Percentiles rank a stretch among this genome's conserved stretches.
Conservation (phyloP, 92 coral and sea anemone species). For the Heliopora coerulea region DNA sequence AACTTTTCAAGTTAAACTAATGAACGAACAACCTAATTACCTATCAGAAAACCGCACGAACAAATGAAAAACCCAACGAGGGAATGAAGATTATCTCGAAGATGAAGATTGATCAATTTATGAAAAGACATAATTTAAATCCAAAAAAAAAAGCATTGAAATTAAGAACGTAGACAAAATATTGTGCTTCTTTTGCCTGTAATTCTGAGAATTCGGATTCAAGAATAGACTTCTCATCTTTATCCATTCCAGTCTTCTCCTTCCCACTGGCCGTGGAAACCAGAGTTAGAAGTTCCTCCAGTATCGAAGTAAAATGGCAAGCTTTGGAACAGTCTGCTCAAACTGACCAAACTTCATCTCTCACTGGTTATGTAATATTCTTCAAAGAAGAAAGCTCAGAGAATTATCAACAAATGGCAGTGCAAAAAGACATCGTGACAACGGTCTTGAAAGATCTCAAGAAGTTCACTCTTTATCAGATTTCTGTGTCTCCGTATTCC, state of each 20-base stretch:
- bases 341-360: background rate
- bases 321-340: background rate
- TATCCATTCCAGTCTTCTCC: constrained; percentile 7
- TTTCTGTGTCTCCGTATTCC: constrained; percentile 35
- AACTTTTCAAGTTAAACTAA: no score
- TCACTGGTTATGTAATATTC: constrained; percentile 9
- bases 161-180: no score
- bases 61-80: no score
- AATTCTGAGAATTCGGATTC: no score
- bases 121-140: no score
- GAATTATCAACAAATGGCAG: constrained; percentile 5
- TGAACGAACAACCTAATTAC: no score
- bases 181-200: no score
- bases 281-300: background rate
- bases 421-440: background rate
- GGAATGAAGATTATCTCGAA: no score
- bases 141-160: no score
- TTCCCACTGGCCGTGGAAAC: background rate
- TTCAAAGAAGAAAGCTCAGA: background rate
- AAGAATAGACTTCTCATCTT: no score
- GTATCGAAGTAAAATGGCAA: background rate
- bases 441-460: constrained; percentile 19
- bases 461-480: constrained; percentile 33
- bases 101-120: no score
- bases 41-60: no score